Evolutionary conservation across 64 coral and sea anemone genomes (phyloP), one percentile per base, ranked within the genome.

Genomic region (Montipora sp.): DNA sequence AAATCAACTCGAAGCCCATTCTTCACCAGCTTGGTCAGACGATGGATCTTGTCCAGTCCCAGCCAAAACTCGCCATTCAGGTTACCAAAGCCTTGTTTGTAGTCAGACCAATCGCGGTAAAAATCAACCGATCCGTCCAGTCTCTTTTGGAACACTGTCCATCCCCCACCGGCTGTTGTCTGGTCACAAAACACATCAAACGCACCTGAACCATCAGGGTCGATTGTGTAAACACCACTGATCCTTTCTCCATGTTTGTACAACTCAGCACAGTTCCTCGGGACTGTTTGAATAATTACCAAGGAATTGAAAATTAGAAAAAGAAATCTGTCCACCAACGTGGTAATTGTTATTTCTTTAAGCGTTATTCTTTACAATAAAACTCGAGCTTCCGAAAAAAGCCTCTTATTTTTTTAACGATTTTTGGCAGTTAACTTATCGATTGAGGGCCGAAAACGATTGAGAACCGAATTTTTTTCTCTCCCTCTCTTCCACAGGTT

Each of bases 121-220:
- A 93, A 93, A 43, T 93, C 13, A 77, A 75, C 91, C 8, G 91
- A 93, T 48, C 91, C 91, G 20, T 93, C 48, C 14, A 71, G 59
- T 87, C 91, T 78, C 73, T 74, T 93, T 24, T 93, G 91, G 48
- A 93, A 93, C 83, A 93, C 91, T 55, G 91, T 93, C 91, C 91
- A 93, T 0, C 91, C 91, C 12, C 91, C 91, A 74, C 91, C 83
- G 48, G 59, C 83, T 67, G 83, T 93, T 68, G 47, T 80, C 75
- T 83, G 79, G 83, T 87, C 91, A 93, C 91, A 93, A 53, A 49
- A 93, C 20, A 93, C 91, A 49, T 87, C 36, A 48, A 93, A 93
- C 8, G 83, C 20, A 0, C 90, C 90, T 75, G 24, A 73, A 60
- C 81, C 73, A 83, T 91, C 90, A 75, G 90, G 90, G 46, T 91